phyloP scores from a whole-genome alignment of 2,113 vertebrate species.

The Platichthys flesus region DNA sequence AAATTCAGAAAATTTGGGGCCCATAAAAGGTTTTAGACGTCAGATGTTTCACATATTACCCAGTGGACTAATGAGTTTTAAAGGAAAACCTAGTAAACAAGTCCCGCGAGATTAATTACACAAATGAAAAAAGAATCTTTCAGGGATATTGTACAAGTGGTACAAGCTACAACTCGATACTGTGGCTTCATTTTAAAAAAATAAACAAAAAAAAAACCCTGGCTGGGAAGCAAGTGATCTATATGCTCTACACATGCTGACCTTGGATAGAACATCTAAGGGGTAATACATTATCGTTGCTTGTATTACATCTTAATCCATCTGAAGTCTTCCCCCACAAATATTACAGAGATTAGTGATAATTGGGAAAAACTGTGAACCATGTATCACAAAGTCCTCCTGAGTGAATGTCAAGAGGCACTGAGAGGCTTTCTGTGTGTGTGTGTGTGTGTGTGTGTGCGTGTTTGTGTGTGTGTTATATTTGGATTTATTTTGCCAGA shows the following conservation, averaged over 20 bases:
- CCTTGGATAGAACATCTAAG: constrained; percentile 11
- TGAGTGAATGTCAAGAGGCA: constrained; percentile 22
- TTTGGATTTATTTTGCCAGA: neutral
- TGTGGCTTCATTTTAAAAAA: no score
- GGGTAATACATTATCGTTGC: neutral
- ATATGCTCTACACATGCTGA: constrained; percentile 8
- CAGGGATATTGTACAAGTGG: no score
- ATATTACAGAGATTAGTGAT: neutral
- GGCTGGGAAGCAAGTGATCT: neutral
- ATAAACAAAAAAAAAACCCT: neutral
- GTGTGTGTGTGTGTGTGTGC: no score
- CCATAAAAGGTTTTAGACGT: neutral
- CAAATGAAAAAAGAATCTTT: no score
- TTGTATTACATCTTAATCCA: neutral
- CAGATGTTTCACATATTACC: neutral
- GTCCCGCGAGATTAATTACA: constrained; percentile 15
- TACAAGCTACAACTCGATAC: no score
- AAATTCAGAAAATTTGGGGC: neutral
- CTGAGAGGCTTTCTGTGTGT: neutral
- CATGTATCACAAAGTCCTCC: neutral
- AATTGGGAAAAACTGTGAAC: neutral
- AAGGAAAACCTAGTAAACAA: constrained; percentile 12
- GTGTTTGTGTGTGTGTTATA: neutral
- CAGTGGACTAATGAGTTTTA: constrained; percentile 4
- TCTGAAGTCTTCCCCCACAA: neutral